These are phyloP conservation scores for Portunus trituberculatus DNA, from an alignment of 1,140 invertebrate genomes.

Conservation along the genomic window DNA sequence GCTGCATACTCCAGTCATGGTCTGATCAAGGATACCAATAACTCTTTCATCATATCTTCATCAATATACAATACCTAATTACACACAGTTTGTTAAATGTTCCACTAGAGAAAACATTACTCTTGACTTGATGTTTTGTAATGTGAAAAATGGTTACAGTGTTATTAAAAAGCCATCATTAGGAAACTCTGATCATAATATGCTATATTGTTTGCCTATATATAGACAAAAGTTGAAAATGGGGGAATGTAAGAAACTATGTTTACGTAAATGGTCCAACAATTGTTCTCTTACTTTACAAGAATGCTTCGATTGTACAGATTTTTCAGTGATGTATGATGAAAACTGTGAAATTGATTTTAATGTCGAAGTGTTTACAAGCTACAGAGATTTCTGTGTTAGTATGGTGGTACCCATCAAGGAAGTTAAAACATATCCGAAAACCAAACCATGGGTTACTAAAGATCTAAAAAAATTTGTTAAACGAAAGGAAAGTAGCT, in stretches of 20 bases:
- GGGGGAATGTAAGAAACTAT: not conserved
- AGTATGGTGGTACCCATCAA: constrained; percentile 30
- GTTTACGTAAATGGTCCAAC: constrained; percentile 36
- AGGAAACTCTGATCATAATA: constrained; percentile 30
- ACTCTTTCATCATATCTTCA: too few species aligned
- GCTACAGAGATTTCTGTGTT: constrained; percentile 30
- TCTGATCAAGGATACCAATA: too few species aligned
- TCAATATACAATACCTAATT: not conserved
- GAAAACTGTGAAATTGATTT: constrained; percentile 33
- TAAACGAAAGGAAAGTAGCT: constrained; percentile 38
- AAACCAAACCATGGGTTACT: constrained; percentile 31
- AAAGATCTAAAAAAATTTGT: constrained; percentile 5
- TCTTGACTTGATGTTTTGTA: constrained; percentile 30
- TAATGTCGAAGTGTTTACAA: constrained; percentile 39
- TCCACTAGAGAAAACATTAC: constrained; percentile 4
- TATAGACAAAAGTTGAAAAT: constrained; percentile 4
- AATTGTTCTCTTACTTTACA: too few species aligned
- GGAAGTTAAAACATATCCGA: constrained; percentile 8
- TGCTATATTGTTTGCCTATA: constrained; percentile 36
- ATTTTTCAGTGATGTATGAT: too few species aligned
- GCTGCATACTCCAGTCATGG: too few species aligned
- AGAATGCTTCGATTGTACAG: too few species aligned
- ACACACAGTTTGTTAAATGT: constrained; percentile 37
- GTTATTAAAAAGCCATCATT: constrained; percentile 28
- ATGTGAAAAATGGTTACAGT: constrained; percentile 38